Evolutionary conservation across 2,888 invertebrate species (phyloP), one percentile per base, ranked within the genome.

Genomic region (Cacoxenus indagator): DNA sequence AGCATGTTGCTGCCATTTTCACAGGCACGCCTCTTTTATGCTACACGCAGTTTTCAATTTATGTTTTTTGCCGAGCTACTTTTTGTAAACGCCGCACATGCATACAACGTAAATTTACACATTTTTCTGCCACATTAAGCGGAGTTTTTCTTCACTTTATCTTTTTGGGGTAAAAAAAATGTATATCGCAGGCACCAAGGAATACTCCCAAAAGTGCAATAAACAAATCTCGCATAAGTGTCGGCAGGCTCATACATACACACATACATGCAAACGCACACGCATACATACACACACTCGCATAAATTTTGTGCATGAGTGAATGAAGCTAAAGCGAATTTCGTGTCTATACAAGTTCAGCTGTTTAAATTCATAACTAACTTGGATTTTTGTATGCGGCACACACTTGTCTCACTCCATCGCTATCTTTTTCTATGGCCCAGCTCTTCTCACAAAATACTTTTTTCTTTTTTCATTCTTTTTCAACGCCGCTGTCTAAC

Each of bases 41-140:
- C 72, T 75, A 70, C 68, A 68, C 73, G 76, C 75, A 80, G 77
- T 78, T 82, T 81, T 81, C 80, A 81, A 82, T 81, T 81, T 81
- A 76, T 37, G 17, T 37, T 59, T 57, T 57, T 57, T 57, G 11
- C n/a, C 27, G 17, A n/a, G 14, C 3, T 14, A n/a, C 45, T 45
- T 45, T 62, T 43, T 51, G 5, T 9, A 19, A 5, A 5, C 19
- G 48, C 6, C 19, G 17, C 51, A 4, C n/a, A 43, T 62, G 43
- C 43, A 43, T 43, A 62, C n/a, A 71, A 75, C 76, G 78, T 80
- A 82, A 74, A 81, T 81, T 82, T 80, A 80, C 80, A 82, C 78
- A 80, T 82, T 81, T 81, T 80, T 82, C 82, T 82, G 81, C 82
- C 81, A 81, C 82, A 81, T 81, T 81, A 81, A 82, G 82, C 80